A percentile compares a stretch with the other conserved stretches of the same genome.
Conservation (phyloP, 2,888 invertebrate genomes). For the Melipona beecheii region DNA sequence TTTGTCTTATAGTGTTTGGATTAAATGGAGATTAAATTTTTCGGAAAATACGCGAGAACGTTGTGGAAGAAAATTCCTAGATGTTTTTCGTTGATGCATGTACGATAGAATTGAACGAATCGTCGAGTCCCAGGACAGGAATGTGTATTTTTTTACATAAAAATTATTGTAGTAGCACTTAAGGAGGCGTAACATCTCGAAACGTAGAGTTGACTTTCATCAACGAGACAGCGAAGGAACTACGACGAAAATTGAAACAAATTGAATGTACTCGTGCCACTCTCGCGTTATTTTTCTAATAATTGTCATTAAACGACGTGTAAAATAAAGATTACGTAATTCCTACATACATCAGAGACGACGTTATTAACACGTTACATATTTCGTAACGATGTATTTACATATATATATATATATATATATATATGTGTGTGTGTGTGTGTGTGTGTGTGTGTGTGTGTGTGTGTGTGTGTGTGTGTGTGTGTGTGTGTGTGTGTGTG, state of each 20-base stretch:
- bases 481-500: too few species aligned
- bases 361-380: not conserved
- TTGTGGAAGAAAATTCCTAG: too few species aligned
- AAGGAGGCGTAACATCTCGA: not conserved
- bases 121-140: not conserved
- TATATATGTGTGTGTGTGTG: too few species aligned
- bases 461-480: too few species aligned
- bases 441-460: not conserved
- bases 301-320: not conserved
- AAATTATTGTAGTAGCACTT: not conserved
- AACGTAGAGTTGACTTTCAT: not conserved
- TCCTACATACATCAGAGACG: not conserved
- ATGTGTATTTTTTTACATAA: conserved; percentile 15
- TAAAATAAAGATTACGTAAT: not conserved
- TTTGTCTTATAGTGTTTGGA: too few species aligned
- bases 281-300: not conserved
- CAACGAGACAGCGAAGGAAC: not conserved
- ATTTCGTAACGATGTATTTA: not conserved
- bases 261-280: not conserved
- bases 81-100: too few species aligned
- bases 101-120: too few species aligned
- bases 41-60: too few species aligned
- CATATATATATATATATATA: too few species aligned
- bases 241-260: not conserved
- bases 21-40: too few species aligned